These are phyloP conservation scores for Acleris emargana DNA, from an alignment of 2,888 invertebrate species.

Conservation along the genomic window DNA sequence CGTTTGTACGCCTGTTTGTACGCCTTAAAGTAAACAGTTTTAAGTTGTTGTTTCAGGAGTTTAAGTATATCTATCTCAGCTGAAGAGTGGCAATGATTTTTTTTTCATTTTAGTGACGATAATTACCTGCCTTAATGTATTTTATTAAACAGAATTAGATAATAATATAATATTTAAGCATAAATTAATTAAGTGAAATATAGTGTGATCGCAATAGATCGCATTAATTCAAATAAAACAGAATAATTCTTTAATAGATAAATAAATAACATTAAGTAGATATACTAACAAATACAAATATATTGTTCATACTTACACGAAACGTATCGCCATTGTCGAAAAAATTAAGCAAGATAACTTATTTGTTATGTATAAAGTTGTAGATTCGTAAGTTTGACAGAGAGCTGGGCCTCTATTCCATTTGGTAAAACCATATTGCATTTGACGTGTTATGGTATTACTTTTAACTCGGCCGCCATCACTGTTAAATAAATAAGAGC, in stretches of 20 bases:
- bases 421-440: too few species aligned
- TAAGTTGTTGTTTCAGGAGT: too few species aligned
- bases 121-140: not conserved
- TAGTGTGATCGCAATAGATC: too few species aligned
- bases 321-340: slow-evolving; percentile 64
- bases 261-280: slow-evolving; percentile 14
- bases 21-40: too few species aligned
- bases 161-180: not conserved
- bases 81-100: too few species aligned
- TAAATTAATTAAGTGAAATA: not conserved
- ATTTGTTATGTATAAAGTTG: not conserved
- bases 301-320: slow-evolving; percentile 50
- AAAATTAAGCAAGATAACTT: slow-evolving; percentile 25
- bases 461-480: too few species aligned
- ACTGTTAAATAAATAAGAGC: too few species aligned
- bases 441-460: too few species aligned
- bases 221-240: too few species aligned
- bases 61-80: too few species aligned
- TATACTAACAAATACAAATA: slow-evolving; percentile 11
- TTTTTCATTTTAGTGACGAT: not conserved
- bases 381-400: not conserved
- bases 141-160: not conserved
- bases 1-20: too few species aligned
- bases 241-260: not conserved
- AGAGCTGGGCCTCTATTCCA: not conserved